Percentiles rank a stretch among this genome's conserved stretches.
These are phyloP conservation scores for Octomys mimax DNA, from an alignment of 2,797 vertebrate species.

Conservation along the genomic window DNA sequence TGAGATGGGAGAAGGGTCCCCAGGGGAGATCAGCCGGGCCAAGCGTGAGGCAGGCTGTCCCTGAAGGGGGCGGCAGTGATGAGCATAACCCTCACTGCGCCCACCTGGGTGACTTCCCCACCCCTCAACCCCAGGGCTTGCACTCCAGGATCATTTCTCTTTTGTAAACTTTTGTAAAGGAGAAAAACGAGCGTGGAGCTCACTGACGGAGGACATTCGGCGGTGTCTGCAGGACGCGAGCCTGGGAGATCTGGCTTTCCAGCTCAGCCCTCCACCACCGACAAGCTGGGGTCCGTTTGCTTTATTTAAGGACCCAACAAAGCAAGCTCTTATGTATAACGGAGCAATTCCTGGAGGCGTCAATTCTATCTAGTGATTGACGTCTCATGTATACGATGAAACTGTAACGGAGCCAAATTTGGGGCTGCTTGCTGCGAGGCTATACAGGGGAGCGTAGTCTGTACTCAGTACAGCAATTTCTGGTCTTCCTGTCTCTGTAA, in stretches of 20 bases:
- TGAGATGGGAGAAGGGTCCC: background rate
- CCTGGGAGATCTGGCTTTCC: background rate
- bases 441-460: no score
- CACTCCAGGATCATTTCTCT: background rate
- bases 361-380: background rate
- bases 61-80: accelerated
- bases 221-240: background rate
- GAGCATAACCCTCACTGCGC: accelerated
- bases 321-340: background rate
- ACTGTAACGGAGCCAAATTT: no score
- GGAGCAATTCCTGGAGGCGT: background rate
- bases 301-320: background rate
- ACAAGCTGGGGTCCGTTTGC: background rate
- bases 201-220: background rate
- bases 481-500: background rate
- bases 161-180: background rate
- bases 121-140: background rate
- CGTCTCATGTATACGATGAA: background rate
- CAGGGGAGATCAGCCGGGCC: background rate
- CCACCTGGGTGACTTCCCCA: background rate
- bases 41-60: accelerated
- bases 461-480: no score
- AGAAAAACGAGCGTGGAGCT: background rate
- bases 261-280: no score
- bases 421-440: background rate